phyloP scores from a whole-genome alignment of 2,888 invertebrate genomes.

The Podotricha telesiphe region DNA sequence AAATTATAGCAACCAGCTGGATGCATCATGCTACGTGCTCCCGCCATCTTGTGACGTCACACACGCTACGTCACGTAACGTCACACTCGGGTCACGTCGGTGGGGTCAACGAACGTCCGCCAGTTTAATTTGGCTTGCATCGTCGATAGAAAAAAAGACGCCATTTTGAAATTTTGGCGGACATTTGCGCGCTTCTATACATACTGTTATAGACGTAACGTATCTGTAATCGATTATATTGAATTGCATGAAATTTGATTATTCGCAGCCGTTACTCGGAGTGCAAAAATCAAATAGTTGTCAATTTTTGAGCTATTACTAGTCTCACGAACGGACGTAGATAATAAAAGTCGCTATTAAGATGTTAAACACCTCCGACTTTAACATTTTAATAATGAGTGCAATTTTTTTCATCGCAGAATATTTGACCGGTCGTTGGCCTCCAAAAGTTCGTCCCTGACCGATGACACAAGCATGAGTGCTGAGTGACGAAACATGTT shows the following conservation, averaged over 20 bases:
- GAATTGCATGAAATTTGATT: conserved; percentile 35
- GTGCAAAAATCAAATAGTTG: conserved; percentile 22
- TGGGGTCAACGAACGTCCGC: conserved; percentile 78
- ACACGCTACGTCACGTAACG: conserved; percentile 63
- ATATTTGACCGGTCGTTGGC: conserved; percentile 76
- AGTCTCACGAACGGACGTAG: conserved; percentile 31
- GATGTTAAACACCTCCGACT: conserved; percentile 50
- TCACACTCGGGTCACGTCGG: conserved; percentile 57
- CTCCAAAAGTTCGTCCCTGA: conserved; percentile 69
- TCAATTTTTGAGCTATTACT: conserved; percentile 36
- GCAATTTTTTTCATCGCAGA: conserved; percentile 67
- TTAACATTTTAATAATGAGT: conserved; percentile 57
- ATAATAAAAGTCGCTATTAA: conserved; percentile 46
- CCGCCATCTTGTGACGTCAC: conserved; percentile 65
- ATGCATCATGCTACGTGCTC: conserved; percentile 54
- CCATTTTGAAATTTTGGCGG: conserved; percentile 61
- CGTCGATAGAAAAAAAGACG: conserved; percentile 58
- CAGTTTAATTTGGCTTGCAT: conserved; percentile 76
- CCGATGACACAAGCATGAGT: conserved; percentile 54
- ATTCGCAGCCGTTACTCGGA: conserved; percentile 35
- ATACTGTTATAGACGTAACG: conserved; percentile 24
- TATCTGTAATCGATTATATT: conserved; percentile 38
- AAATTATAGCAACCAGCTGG: conserved; percentile 50
- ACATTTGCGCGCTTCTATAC: conserved; percentile 45
- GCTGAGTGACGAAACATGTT: conserved; percentile 60